These are phyloP conservation scores for Malacoctenus gilli DNA, from an alignment of 2,797 vertebrate genomes.

Conservation along the genomic window DNA sequence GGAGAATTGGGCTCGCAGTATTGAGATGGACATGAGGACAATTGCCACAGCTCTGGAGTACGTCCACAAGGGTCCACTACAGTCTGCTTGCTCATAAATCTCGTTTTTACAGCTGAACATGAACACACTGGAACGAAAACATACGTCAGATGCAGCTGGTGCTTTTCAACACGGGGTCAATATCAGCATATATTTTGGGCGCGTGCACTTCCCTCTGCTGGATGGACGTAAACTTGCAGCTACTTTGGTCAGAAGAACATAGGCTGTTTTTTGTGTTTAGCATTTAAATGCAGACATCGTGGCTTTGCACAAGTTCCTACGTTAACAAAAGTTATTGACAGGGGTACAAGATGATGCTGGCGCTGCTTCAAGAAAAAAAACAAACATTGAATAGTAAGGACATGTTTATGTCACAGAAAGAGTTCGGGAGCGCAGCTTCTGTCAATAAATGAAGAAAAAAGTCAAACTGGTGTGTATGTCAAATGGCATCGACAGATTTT, in stretches of 20 bases:
- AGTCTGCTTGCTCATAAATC: conserved; percentile 83
- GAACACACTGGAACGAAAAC: conserved; percentile 30
- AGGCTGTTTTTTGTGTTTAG: conserved; percentile 7
- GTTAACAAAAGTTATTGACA: neutral
- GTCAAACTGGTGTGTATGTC: neutral
- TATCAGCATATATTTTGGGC: conserved; percentile 10
- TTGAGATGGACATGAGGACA: conserved; percentile 97
- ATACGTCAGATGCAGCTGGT: conserved; percentile 1
- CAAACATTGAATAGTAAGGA: no score
- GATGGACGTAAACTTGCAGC: no score
- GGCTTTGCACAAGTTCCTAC: conserved; percentile 3
- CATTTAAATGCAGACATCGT: neutral
- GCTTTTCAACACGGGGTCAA: neutral
- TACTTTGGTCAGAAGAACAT: neutral
- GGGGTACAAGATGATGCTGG: neutral
- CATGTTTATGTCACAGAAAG: no score
- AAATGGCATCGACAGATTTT: conserved; percentile 18
- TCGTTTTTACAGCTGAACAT: conserved; percentile 19
- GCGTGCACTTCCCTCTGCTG: neutral
- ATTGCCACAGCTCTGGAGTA: conserved; percentile 94
- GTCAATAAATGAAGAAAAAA: neutral
- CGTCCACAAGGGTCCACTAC: conserved; percentile 91
- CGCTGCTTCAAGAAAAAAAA: no score
- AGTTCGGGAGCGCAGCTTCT: no score
- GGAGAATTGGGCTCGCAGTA: conserved; percentile 97